phyloP scores from a whole-genome alignment of 2,888 invertebrate species.

The Cheilosia scutellata region DNA sequence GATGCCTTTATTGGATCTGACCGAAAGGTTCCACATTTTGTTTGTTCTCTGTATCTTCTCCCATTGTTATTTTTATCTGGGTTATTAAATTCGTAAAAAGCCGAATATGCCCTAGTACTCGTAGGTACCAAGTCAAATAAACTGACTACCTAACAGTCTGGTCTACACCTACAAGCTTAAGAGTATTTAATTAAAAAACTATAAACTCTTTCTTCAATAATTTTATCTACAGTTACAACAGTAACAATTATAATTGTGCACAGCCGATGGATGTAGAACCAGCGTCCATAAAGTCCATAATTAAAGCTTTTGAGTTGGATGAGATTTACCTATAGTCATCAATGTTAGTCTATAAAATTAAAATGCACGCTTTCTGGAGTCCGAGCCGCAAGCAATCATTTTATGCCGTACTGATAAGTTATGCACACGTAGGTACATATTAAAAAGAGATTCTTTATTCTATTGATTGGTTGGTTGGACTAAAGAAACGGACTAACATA shows the following conservation, averaged over 20 bases:
- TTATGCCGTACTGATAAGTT: constrained; percentile 28
- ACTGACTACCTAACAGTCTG: not conserved
- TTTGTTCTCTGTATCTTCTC: too few species aligned
- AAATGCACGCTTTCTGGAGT: constrained; percentile 3
- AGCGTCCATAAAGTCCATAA: constrained; percentile 29
- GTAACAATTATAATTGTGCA: constrained; percentile 8
- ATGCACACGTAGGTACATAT: constrained; percentile 19
- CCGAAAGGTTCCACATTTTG: too few species aligned
- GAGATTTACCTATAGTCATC: constrained; percentile 14
- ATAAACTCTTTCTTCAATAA: constrained; percentile 23
- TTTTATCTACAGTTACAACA: constrained; percentile 40
- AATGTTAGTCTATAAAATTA: constrained; percentile 4
- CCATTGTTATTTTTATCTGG: too few species aligned
- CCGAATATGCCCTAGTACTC: too few species aligned
- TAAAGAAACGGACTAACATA: constrained; percentile 28
- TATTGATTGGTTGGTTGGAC: constrained; percentile 18
- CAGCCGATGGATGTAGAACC: constrained; percentile 31
- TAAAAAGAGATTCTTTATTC: constrained; percentile 37
- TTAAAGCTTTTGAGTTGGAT: constrained; percentile 50
- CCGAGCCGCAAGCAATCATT: constrained; percentile 23
- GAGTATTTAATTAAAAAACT: constrained; percentile 13
- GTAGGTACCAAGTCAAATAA: not conserved
- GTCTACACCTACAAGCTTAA: not conserved
- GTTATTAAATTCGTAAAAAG: too few species aligned
- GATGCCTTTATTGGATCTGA: too few species aligned